Evolutionary conservation across 2,113 vertebrate species (phyloP).

Genomic region (Ahaetulla prasina): DNA sequence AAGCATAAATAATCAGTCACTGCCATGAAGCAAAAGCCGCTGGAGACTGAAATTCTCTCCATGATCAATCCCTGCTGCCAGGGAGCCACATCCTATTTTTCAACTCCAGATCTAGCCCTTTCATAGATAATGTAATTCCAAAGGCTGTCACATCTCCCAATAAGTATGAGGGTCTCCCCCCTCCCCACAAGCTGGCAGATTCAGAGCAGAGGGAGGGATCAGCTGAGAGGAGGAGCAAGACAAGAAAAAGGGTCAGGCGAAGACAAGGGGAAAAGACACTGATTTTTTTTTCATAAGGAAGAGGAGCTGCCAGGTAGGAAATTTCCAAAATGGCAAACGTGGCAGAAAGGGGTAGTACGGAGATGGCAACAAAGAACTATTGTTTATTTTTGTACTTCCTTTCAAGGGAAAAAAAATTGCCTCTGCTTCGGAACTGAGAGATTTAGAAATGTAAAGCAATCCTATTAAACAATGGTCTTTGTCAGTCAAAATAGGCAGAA

Average conservation of each 20-base stretch:
- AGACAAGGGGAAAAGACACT: constrained; percentile 40
- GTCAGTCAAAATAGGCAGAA: not conserved
- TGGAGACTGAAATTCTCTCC: constrained; percentile 60
- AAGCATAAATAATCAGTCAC: constrained; percentile 64
- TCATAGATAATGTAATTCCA: constrained; percentile 54
- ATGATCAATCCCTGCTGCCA: constrained; percentile 59
- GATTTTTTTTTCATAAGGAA: not conserved
- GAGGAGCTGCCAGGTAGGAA: not conserved
- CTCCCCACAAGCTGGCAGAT: constrained; percentile 39
- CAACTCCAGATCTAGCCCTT: constrained; percentile 56
- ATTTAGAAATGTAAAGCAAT: not conserved
- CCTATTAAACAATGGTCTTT: not conserved
- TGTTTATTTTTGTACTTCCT: not conserved
- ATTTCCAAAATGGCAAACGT: not conserved
- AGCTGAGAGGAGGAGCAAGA: constrained; percentile 50
- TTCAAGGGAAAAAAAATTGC: not conserved
- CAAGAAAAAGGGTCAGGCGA: constrained; percentile 56
- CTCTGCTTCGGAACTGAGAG: not conserved
- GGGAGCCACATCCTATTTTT: constrained; percentile 58
- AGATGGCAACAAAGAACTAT: not conserved
- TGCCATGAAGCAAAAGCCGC: constrained; percentile 63
- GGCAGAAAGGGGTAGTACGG: not conserved
- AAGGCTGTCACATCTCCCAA: constrained; percentile 65
- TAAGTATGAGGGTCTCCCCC: constrained; percentile 27
- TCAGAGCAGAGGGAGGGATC: constrained; percentile 60